Evolutionary conservation across 2,113 vertebrate genomes (phyloP).

Genomic region (Potamarius usumacintae): DNA sequence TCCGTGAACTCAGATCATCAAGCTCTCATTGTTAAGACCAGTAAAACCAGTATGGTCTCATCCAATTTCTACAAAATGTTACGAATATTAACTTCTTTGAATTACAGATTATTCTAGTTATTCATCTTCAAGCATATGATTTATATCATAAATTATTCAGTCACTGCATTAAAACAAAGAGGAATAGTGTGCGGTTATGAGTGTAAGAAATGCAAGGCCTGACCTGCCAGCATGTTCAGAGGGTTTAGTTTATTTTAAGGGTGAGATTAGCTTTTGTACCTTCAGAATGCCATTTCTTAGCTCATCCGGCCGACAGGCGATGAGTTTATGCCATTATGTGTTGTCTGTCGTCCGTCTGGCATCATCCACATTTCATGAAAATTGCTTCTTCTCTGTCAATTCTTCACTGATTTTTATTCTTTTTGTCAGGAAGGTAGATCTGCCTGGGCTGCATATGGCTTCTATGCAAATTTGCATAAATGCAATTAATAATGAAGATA

Average conservation of each 20-base stretch:
- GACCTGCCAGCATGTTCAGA: background rate
- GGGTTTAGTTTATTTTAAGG: background rate
- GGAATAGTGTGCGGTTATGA: background rate
- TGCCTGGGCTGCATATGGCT: no score
- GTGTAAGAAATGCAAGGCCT: background rate
- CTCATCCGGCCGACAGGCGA: no score
- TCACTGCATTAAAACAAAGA: background rate
- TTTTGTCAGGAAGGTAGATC: no score
- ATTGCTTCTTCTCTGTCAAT: no score
- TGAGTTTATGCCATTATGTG: no score
- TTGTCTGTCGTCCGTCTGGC: no score
- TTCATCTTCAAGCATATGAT: background rate
- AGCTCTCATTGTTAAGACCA: conserved; percentile 24
- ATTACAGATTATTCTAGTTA: background rate
- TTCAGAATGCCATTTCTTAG: background rate
- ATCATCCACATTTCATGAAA: no score
- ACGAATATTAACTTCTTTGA: background rate
- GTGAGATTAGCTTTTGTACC: background rate
- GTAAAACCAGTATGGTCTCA: background rate
- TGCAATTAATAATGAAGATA: no score
- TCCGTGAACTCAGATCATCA: conserved; percentile 43
- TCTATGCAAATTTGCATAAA: no score
- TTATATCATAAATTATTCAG: background rate
- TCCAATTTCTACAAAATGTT: background rate
- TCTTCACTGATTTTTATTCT: no score